Evolutionary conservation across 2,797 vertebrate genomes (phyloP).

Genomic region (Chaetodon trifasciatus): DNA sequence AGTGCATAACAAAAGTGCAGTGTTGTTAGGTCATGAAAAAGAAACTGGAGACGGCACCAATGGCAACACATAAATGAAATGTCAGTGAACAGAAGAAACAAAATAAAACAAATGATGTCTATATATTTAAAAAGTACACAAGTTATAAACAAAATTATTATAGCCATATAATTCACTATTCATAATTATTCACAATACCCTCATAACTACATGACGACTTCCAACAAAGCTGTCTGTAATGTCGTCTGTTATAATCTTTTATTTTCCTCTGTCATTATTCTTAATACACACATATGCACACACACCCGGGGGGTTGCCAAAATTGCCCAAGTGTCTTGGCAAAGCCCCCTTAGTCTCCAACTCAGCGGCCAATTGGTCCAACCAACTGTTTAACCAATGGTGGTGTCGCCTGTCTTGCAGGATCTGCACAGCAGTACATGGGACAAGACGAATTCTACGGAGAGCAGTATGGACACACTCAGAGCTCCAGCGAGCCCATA

Average conservation of each 20-base stretch:
- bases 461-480: conserved; percentile 94
- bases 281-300: conserved; percentile 9
- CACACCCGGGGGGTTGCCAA: conserved; percentile 7
- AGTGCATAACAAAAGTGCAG: too few relatives aligned
- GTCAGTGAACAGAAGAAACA: too few relatives aligned
- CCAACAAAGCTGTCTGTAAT: neutral
- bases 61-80: too few relatives aligned
- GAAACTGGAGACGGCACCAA: too few relatives aligned
- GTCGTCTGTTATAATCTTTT: conserved; percentile 4
- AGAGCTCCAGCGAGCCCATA: conserved; percentile 92
- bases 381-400: conserved; percentile 75
- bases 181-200: neutral
- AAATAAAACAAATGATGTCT: too few relatives aligned
- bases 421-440: conserved; percentile 94
- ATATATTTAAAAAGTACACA: too few relatives aligned
- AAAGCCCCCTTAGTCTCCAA: conserved; percentile 44
- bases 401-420: conserved; percentile 87
- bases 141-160: neutral
- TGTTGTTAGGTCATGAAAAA: too few relatives aligned
- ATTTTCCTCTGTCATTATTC: conserved; percentile 18
- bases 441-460: conserved; percentile 96
- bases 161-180: neutral
- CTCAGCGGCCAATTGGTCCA: conserved; percentile 53
- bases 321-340: conserved; percentile 23
- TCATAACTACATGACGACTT: neutral